Evolutionary conservation across 2,797 vertebrate species (phyloP).

Genomic region (Dicrostonyx torquatus): DNA sequence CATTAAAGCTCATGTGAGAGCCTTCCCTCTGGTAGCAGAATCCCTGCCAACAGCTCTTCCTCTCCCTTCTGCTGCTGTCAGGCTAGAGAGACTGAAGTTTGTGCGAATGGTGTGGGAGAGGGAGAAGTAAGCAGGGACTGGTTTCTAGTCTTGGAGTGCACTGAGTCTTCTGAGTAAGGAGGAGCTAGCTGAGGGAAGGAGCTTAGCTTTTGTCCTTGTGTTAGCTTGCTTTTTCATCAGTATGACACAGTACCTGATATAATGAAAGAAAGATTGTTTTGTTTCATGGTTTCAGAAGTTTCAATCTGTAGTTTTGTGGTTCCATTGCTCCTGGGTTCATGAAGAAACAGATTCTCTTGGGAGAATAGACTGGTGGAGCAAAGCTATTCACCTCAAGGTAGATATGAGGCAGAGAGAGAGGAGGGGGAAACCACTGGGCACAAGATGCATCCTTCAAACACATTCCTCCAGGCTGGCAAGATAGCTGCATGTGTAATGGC

Average conservation of each 20-base stretch:
- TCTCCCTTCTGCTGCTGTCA: background rate
- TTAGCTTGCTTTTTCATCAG: background rate
- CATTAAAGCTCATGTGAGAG: background rate
- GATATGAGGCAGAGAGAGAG: background rate
- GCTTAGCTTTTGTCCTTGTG: background rate
- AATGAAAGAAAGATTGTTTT: background rate
- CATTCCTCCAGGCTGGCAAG: background rate
- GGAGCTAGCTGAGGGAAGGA: background rate
- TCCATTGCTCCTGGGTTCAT: background rate
- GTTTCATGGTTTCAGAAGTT: background rate
- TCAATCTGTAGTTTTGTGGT: background rate
- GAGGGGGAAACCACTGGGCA: background rate
- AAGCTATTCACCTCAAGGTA: background rate
- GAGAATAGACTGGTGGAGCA: background rate
- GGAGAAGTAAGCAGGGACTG: background rate
- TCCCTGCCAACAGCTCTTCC: background rate
- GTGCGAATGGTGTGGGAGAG: background rate
- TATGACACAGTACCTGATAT: background rate
- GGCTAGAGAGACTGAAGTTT: background rate
- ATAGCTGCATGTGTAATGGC: background rate
- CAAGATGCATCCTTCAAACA: background rate
- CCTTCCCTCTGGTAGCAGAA: background rate
- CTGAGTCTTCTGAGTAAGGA: background rate
- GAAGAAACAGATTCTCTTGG: background rate
- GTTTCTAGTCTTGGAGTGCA: background rate